Evolutionary conservation across 2,888 invertebrate genomes (phyloP).

Genomic region (Mactromeris polynyma): DNA sequence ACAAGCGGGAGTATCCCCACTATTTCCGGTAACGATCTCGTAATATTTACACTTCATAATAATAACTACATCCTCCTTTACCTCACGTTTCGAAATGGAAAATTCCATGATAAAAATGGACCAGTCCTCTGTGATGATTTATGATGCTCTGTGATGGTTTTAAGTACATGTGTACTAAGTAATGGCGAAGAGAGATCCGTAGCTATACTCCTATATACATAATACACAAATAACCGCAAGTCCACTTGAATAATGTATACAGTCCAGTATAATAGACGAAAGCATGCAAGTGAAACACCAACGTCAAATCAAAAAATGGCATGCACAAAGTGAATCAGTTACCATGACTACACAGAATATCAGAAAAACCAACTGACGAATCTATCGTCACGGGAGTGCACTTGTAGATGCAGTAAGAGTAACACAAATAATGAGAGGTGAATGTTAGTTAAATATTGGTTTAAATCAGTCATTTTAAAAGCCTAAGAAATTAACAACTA

Average conservation of each 20-base stretch:
- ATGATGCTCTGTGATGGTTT: slow-evolving; percentile 65
- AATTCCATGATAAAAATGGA: slow-evolving; percentile 66
- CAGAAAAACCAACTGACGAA: slow-evolving; percentile 51
- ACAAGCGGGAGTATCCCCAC: slow-evolving; percentile 30
- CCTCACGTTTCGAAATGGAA: slow-evolving; percentile 51
- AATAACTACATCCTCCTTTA: slow-evolving; percentile 50
- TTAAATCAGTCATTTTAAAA: slow-evolving; percentile 69
- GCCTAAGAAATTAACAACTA: slow-evolving; percentile 63
- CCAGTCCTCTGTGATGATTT: slow-evolving; percentile 57
- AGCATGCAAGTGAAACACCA: slow-evolving; percentile 69
- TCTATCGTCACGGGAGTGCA: slow-evolving; percentile 61
- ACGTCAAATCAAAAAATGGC: slow-evolving; percentile 59
- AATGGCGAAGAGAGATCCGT: slow-evolving; percentile 54
- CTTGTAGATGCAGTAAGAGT: slow-evolving; percentile 53
- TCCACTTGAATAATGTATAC: slow-evolving; percentile 51
- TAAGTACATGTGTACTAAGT: slow-evolving; percentile 40
- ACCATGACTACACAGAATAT: slow-evolving; percentile 34
- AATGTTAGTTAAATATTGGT: slow-evolving; percentile 61
- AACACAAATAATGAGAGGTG: slow-evolving; percentile 51
- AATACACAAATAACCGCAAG: slow-evolving; percentile 54
- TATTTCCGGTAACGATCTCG: slow-evolving; percentile 33
- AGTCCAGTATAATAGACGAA: slow-evolving; percentile 53
- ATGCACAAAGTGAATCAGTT: slow-evolving; percentile 56
- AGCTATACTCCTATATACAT: slow-evolving; percentile 55
- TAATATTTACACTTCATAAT: slow-evolving; percentile 45